phyloP scores from a whole-genome alignment of 1,140 invertebrate species.

The Cyclargus thomasi region DNA sequence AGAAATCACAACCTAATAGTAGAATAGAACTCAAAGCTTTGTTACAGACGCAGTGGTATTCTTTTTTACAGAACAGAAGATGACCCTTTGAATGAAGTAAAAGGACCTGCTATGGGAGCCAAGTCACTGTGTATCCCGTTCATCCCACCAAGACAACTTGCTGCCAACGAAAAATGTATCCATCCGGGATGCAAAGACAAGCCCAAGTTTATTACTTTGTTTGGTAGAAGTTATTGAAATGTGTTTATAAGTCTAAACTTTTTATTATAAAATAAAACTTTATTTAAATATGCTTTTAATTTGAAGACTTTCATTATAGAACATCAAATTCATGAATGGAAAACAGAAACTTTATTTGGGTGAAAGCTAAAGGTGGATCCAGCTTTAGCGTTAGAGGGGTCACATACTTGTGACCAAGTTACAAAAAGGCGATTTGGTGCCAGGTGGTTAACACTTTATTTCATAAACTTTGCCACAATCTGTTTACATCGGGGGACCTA shows the following conservation, averaged over 20 bases:
- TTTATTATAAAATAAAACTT: constrained; percentile 8
- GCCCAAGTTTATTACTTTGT: constrained; percentile 92
- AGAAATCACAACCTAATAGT: too few relatives aligned
- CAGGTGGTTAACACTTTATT: too few relatives aligned
- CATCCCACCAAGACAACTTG: constrained; percentile 83
- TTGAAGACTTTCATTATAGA: too few relatives aligned
- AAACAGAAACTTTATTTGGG: too few relatives aligned
- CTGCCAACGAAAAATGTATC: constrained; percentile 85
- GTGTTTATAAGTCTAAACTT: neutral
- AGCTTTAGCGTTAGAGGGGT: too few relatives aligned
- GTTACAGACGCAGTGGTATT: neutral
- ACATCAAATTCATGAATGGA: too few relatives aligned
- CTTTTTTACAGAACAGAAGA: constrained; percentile 51
- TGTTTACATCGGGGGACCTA: too few relatives aligned
- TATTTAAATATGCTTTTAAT: constrained; percentile 3
- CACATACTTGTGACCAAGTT: too few relatives aligned
- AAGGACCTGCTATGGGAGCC: constrained; percentile 94
- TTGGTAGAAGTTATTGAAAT: constrained; percentile 95
- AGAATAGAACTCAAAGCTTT: too few relatives aligned
- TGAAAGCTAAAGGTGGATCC: too few relatives aligned
- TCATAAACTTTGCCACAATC: too few relatives aligned
- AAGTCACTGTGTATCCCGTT: constrained; percentile 98
- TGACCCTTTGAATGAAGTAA: constrained; percentile 53
- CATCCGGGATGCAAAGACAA: constrained; percentile 89
- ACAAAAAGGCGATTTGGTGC: too few relatives aligned